Evolutionary conservation across 2,797 vertebrate species (phyloP), one percentile per base, ranked within the genome.

Genomic region (Tragelaphus eurycerus): DNA sequence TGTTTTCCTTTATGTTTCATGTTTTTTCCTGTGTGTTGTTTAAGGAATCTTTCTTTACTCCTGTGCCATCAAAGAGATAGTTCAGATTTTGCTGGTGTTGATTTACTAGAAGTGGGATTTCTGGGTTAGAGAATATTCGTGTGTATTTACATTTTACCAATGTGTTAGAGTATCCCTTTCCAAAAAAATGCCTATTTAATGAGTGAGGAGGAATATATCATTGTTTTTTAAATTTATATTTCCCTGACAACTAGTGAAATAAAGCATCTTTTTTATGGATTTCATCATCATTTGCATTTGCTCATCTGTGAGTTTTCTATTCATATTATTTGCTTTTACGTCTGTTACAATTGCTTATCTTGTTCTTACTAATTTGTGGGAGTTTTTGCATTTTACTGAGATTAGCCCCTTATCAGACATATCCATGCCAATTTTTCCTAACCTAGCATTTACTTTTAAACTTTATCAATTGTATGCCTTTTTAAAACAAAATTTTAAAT

Each of bases 291-390:
- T 89, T 95, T 89, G 46, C 29, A 64, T 89, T 93, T 89, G 34
- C 29, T 86, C 60, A 89, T 74, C 94, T 96, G 95, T 79, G 92
- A 84, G 86, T 86, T 79, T 96, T 91, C 87, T 93, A 38, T 59
- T 86, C 67, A 78, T 86, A 43, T 89, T 92, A 84, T 93, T 83
- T 93, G 19, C 54, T 67, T 7, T 57, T 86, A 86, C 55, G 54
- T 91, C 59, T 86, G 34, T 81, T 90, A 38, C 7, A 34, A n/a
- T 38, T 64, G 31, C 48, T 86, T 83, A 55, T 89, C 43, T 92
- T 88, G 93, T 94, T 93, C 74, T 89, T 92, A 82, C 87, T 96
- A 88, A 84, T 90, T 81, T 95, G 10, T 86, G 60, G 48, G 57
- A 85, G 25, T 93, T 92, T 82, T 86, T 86, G 52, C 52, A 60